A percentile compares a stretch with the other conserved stretches of the same genome.
phyloP scores from a whole-genome alignment of 1,140 invertebrate genomes.

The Apis dorsata region DNA sequence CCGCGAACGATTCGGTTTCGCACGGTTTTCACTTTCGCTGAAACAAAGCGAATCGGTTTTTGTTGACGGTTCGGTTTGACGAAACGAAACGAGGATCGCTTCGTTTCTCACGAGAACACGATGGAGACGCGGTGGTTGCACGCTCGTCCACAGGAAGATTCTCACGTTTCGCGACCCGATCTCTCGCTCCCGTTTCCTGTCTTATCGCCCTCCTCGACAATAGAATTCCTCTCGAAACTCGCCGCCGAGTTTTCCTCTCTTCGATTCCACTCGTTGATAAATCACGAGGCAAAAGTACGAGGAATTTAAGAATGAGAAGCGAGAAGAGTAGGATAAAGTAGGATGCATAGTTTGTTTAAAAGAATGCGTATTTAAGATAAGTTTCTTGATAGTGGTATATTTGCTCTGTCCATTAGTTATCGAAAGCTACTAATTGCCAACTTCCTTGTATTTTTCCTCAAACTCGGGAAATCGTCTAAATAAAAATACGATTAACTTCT shows the following conservation, averaged over 20 bases:
- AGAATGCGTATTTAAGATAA: no score
- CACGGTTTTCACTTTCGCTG: constrained; percentile 48
- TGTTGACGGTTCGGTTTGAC: constrained; percentile 26
- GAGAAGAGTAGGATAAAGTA: background rate
- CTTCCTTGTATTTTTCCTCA: no score
- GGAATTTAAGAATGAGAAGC: background rate
- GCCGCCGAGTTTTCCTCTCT: constrained; percentile 2
- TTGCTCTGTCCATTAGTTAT: no score
- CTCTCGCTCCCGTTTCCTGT: constrained; percentile 39
- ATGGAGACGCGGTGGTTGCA: background rate
- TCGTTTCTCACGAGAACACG: constrained; percentile 55
- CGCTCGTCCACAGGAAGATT: constrained; percentile 27
- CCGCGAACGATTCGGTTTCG: background rate
- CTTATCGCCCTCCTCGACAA: constrained; percentile 46
- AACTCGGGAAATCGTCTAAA: no score
- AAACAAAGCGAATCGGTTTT: constrained; percentile 7
- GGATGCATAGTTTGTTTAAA: background rate
- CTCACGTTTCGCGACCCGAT: constrained; percentile 45
- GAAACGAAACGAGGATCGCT: constrained; percentile 39
- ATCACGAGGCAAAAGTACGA: background rate
- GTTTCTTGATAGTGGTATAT: no score
- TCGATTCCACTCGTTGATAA: constrained; percentile 16
- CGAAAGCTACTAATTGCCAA: no score
- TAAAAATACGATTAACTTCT: no score
- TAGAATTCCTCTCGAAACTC: background rate